A percentile compares a stretch with the other conserved stretches of the same genome.
These are phyloP conservation scores for Octonoba sinensis DNA, from an alignment of 2,888 invertebrate species.

Conservation along the genomic window DNA sequence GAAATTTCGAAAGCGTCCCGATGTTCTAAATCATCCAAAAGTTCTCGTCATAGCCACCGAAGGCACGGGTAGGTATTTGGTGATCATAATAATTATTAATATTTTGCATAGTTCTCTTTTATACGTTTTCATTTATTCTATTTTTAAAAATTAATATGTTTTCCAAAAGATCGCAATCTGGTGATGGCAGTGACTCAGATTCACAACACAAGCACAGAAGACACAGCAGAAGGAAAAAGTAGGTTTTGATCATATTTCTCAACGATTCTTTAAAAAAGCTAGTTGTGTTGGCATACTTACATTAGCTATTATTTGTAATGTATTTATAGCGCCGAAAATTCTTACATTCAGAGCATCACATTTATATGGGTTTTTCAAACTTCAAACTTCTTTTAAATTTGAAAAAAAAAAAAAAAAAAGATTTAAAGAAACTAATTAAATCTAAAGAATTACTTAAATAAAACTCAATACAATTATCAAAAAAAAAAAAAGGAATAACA, in stretches of 20 bases:
- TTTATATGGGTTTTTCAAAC: no score
- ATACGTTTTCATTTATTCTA: neutral
- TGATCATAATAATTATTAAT: neutral
- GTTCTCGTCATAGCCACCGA: slow-evolving; percentile 55
- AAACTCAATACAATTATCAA: no score
- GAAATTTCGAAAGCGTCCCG: slow-evolving; percentile 87
- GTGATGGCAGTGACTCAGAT: slow-evolving; percentile 69
- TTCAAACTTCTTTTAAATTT: no score
- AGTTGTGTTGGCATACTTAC: neutral
- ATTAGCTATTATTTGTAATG: no score
- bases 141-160: neutral
- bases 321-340: no score
- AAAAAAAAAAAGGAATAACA: no score
- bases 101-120: neutral
- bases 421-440: no score
- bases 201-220: slow-evolving; percentile 72
- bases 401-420: no score
- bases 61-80: slow-evolving; percentile 46
- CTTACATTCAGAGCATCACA: no score
- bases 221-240: slow-evolving; percentile 75
- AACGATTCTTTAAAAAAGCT: no score
- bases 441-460: no score
- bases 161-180: slow-evolving; percentile 79
- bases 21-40: slow-evolving; percentile 65
- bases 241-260: slow-evolving; percentile 4